phyloP scores from a whole-genome alignment of 2,113 vertebrate species.

The Dryoscopus gambensis region DNA sequence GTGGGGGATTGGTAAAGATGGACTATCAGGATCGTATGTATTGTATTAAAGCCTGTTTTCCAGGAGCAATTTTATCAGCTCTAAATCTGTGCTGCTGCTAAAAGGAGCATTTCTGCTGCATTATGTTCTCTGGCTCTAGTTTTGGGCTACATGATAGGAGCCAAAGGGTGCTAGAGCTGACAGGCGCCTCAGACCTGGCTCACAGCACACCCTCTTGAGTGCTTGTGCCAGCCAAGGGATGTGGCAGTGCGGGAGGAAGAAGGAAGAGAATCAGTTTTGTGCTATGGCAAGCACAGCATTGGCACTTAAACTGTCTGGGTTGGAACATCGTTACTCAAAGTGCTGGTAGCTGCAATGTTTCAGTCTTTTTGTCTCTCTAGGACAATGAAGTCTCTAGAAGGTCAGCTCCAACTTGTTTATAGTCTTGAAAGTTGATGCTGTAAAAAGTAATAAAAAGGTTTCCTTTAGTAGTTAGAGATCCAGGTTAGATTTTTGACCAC shows the following conservation, averaged over 20 bases:
- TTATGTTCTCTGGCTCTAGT: not conserved
- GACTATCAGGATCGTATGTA: not conserved
- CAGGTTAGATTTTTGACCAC: not conserved
- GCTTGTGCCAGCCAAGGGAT: not conserved
- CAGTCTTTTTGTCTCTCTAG: not conserved
- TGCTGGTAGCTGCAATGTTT: not conserved
- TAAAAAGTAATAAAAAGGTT: not conserved
- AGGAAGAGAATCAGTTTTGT: not conserved
- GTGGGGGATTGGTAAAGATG: not conserved
- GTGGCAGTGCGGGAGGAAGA: not conserved
- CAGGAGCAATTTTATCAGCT: not conserved
- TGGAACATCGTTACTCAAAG: not conserved
- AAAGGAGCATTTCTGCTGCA: not conserved
- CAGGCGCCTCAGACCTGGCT: not conserved
- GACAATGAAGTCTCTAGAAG: not conserved
- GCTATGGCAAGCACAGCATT: not conserved
- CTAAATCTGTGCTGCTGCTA: not conserved
- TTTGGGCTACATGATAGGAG: not conserved
- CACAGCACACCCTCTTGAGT: not conserved
- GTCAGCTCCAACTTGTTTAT: not conserved
- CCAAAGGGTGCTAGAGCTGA: not conserved
- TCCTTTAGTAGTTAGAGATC: not conserved
- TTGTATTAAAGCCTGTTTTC: not conserved
- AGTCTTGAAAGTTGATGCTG: not conserved
- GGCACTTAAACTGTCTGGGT: not conserved